Conservation (phyloP, 1,140 invertebrate species). For the Solen grandis region DNA sequence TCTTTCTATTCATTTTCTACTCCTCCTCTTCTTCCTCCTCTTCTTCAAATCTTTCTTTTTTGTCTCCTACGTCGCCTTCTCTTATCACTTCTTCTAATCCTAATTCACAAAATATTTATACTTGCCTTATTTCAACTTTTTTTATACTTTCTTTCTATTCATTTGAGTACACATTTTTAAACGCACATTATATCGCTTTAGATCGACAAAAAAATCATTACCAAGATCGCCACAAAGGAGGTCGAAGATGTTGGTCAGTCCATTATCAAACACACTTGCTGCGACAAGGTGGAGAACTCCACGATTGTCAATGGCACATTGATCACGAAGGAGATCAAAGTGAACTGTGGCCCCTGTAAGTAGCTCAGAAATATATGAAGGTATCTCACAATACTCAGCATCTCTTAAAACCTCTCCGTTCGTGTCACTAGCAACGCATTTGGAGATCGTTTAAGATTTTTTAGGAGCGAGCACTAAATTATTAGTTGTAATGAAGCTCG, state of each 20-base stretch:
- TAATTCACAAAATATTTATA: too few species aligned
- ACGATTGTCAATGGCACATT: conserved; percentile 33
- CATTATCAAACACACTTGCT: conserved; percentile 49
- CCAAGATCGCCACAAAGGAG: conserved; percentile 29
- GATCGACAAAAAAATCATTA: conserved; percentile 55
- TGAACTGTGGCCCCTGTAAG: conserved; percentile 43
- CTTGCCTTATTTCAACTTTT: too few species aligned
- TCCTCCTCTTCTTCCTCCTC: too few species aligned
- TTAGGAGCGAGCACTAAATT: neutral
- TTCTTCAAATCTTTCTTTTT: too few species aligned
- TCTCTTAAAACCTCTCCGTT: neutral
- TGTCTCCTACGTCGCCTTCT: too few species aligned
- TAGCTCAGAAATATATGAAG: neutral
- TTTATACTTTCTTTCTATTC: too few species aligned
- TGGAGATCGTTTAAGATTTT: too few species aligned
- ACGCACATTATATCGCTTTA: too few species aligned
- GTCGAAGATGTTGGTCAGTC: neutral
- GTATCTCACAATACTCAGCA: neutral
- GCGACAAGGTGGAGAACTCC: conserved; percentile 35
- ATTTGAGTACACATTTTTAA: too few species aligned
- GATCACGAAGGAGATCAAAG: conserved; percentile 26
- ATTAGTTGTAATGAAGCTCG: too few species aligned
- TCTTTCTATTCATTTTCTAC: too few species aligned
- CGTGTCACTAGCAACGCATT: neutral
- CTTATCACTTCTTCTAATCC: too few species aligned